Base-by-base conservation (phyloP, 2,888 invertebrate species). In the Catocala nupta region DNA sequence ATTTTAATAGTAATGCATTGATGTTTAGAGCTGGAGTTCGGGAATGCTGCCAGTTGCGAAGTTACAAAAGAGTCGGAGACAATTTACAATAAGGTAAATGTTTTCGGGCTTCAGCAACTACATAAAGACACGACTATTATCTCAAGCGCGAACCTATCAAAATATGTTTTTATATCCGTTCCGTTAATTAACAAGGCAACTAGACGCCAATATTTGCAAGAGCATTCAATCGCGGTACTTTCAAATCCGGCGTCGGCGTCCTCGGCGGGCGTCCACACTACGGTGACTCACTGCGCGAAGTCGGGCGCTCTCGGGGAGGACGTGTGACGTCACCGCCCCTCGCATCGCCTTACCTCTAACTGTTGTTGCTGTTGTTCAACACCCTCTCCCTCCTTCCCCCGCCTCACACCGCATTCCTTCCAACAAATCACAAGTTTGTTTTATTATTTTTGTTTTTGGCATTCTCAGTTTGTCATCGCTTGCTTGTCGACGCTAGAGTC, bases 371-470 rank as follows among this genome's bases (percentile, higher is more conserved):
- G 74, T 78, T 76, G 56, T 64, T 62, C 73, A 69, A 74, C 74
- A 75, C 75, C 73, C 75, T 73, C 73, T 76, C 78, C 71, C 63
- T 39, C 36, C 9, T 9, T 39, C 1, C 5, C 36, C 36, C 36
- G 36, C 8, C 9, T 9, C 36, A 7, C 67, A 59, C 55, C 61
- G 61, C 71, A 78, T 78, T 68, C 74, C 66, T 84, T 84, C 85
- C 77, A 65, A 81, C 83, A 85, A 87, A 68, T 75, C 74, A 69
- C 76, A 77, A 74, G 78, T 81, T 81, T 77, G 73, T 68, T 61
- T 64, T 69, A n/a, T n/a, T 69, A 62, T 70, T 69, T 72, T 66
- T 74, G 67, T 70, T 65, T 69, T 68, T 64, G 39, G 33, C 57
- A 10, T 52, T 57, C 8, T 34, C 9, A 51, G 56, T 51, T 64